Percentiles rank a stretch among this genome's conserved stretches.
Evolutionary conservation across 2,888 invertebrate genomes (phyloP).

Genomic region (Phlogophora meticulosa): DNA sequence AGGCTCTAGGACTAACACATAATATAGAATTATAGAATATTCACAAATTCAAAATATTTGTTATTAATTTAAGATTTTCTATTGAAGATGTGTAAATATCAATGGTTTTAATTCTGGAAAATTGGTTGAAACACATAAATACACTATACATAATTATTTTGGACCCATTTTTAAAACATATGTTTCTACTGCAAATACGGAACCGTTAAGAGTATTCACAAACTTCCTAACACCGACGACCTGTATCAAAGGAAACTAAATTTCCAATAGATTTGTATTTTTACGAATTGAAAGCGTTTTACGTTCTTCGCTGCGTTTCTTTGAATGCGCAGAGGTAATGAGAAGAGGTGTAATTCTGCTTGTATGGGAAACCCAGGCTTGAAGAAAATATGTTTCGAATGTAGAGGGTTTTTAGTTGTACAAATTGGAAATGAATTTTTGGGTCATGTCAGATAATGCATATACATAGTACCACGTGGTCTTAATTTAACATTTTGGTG

Average conservation of each 20-base stretch:
- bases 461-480: no score
- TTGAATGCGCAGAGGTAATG: slow-evolving; percentile 55
- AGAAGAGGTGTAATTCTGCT: slow-evolving; percentile 42
- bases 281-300: slow-evolving; percentile 54
- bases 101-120: no score
- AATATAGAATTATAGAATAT: no score
- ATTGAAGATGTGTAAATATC: no score
- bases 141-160: neutral
- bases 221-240: slow-evolving; percentile 25
- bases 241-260: slow-evolving; percentile 54
- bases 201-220: slow-evolving; percentile 32
- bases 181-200: no score
- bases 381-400: slow-evolving; percentile 23
- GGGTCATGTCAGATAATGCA: neutral
- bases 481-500: no score
- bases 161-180: slow-evolving; percentile 1
- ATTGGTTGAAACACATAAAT: no score
- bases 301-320: slow-evolving; percentile 43
- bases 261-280: slow-evolving; percentile 63
- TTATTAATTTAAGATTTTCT: no score
- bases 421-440: slow-evolving; percentile 2
- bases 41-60: no score
- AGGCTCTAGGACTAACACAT: no score
- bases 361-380: neutral
- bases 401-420: neutral